Evolutionary conservation across 2,113 vertebrate genomes (phyloP), one percentile per base, ranked within the genome.

Genomic region (Melanerpes aurifrons): DNA sequence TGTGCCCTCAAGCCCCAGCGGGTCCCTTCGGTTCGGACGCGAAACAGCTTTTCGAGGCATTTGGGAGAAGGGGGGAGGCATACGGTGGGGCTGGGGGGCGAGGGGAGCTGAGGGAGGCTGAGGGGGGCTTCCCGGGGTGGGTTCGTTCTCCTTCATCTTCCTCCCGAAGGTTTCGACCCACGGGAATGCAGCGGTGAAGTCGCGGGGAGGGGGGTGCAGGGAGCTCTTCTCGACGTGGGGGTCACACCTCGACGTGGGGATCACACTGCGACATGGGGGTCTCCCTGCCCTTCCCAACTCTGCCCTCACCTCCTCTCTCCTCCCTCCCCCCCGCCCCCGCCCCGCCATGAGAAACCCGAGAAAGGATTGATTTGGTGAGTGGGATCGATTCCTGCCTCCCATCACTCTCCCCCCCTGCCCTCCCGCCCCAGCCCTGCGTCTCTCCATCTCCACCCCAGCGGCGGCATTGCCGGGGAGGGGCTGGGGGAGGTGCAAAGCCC

Each of bases 331-430:
- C 58, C 24, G 56, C 8, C 9, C 57, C 54, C 48, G 88, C 26
- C 48, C 10, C 13, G 7, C 70, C 35, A 50, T 22, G 29, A 74
- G 32, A 82, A 93, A 93, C 94, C 89, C 58, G 47, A 96, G 95
- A 93, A 96, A 96, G 87, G 95, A 97, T 96, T 94, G 96, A 97
- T 95, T 92, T 93, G 92, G 89, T 95, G 86, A 96, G 92, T 45
- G 63, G 84, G 88, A 96, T 90, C 73, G 89, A 94, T 95, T 93
- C 32, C 84, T 47, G 31, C 12, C 43, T 45, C 22, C 47, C 58
- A 11, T 14, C 40, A 25, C 9, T 32, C 29, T 37, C 37, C 37
- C 37, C 8, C 32, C 31, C 20, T 20, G 28, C 12, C 7, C 26
- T 15, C 28, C 56, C 54, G 13, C 28, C 11, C 8, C 4, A 13